Evolutionary conservation across 2,888 invertebrate species (phyloP).

Genomic region (Tetragonisca angustula): DNA sequence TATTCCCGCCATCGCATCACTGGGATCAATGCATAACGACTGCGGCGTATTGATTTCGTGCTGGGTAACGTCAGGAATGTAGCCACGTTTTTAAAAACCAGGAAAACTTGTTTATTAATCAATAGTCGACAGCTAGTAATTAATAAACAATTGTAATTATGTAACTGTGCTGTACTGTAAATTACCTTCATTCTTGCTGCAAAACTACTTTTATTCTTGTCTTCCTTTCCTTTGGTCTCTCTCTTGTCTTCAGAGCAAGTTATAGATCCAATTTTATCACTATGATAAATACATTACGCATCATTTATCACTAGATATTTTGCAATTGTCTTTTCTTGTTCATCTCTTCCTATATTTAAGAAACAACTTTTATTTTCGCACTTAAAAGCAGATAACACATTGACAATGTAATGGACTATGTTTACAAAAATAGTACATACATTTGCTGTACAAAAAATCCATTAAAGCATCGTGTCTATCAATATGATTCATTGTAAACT

Average conservation of each 20-base stretch:
- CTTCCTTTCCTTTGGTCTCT: neutral
- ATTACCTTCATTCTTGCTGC: too few species aligned
- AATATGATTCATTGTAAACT: neutral
- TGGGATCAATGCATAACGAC: slow-evolving; percentile 32
- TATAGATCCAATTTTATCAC: neutral
- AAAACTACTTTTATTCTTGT: neutral
- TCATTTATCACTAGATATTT: neutral
- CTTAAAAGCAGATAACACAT: neutral
- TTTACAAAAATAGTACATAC: neutral
- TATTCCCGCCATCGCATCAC: neutral
- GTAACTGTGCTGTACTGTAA: too few species aligned
- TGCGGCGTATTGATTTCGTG: slow-evolving; percentile 41
- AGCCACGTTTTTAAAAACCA: slow-evolving; percentile 42
- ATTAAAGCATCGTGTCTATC: neutral
- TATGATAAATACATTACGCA: neutral
- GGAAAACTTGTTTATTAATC: neutral
- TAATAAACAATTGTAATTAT: neutral
- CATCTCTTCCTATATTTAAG: neutral
- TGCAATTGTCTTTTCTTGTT: neutral
- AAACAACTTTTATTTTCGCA: neutral
- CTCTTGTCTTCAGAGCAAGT: neutral
- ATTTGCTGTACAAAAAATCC: neutral
- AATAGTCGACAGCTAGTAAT: neutral
- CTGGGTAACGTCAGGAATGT: too few species aligned
- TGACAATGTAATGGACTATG: neutral